phyloP scores from a whole-genome alignment of 2,888 invertebrate species.

The Trissonchulus latispiculum region DNA sequence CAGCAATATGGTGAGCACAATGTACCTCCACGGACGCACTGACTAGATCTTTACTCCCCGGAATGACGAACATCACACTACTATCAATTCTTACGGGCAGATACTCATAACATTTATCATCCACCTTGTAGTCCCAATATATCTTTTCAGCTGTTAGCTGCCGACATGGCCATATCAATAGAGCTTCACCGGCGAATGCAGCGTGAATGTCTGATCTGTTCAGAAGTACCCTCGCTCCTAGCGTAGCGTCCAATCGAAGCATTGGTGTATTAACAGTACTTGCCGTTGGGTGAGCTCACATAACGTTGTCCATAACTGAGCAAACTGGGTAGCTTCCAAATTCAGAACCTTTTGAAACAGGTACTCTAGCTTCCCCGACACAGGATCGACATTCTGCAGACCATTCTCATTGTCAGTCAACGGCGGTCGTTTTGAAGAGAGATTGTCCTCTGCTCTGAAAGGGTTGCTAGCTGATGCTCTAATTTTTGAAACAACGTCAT shows the following conservation, averaged over 20 bases:
- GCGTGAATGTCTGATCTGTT: not conserved
- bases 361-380: not conserved
- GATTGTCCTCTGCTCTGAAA: not conserved
- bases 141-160: not conserved
- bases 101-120: not conserved
- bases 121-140: not conserved
- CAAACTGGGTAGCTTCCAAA: not conserved
- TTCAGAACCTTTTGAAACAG: not conserved
- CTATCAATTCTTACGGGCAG: not conserved
- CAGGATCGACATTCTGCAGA: not conserved
- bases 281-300: not conserved
- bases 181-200: not conserved
- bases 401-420: not conserved
- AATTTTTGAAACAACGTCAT: no score
- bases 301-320: not conserved
- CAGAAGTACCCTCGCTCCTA: not conserved
- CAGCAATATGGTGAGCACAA: not conserved
- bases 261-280: not conserved
- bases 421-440: no score
- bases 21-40: not conserved
- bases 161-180: not conserved
- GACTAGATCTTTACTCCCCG: not conserved
- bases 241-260: not conserved
- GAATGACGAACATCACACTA: no score
- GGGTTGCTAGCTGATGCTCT: no score